phyloP scores from a whole-genome alignment of 2,113 vertebrate species.

The Phoxinus phoxinus region DNA sequence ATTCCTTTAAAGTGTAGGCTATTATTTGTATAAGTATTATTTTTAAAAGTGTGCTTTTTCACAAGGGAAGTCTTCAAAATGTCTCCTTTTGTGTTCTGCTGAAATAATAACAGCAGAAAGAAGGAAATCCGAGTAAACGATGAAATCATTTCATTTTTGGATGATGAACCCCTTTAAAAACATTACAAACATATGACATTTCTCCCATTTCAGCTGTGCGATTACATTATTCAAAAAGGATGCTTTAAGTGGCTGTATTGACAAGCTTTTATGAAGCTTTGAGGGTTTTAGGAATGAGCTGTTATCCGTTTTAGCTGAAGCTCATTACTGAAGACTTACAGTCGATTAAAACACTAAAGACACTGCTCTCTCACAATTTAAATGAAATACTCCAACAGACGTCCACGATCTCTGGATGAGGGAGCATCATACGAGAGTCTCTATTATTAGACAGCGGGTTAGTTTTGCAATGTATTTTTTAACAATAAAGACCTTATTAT shows the following conservation, averaged over 20 bases:
- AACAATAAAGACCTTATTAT: neutral
- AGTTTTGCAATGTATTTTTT: neutral
- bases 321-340: slow-evolving; percentile 2
- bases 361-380: neutral
- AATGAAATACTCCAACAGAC: neutral
- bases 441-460: neutral
- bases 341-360: neutral
- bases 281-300: neutral
- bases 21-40: too few species aligned
- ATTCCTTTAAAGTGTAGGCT: too few species aligned
- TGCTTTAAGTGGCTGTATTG: slow-evolving; percentile 13
- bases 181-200: neutral
- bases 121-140: neutral
- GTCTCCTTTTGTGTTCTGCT: neutral
- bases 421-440: neutral
- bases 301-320: neutral
- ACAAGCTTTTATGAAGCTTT: neutral
- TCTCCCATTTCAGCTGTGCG: neutral
- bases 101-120: neutral
- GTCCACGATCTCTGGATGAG: neutral
- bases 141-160: neutral
- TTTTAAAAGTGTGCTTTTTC: too few species aligned
- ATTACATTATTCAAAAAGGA: neutral
- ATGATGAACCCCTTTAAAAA: neutral
- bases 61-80: too few species aligned